Conservation (phyloP, 92 coral and sea anemone genomes). For the Porites cylindrica region DNA sequence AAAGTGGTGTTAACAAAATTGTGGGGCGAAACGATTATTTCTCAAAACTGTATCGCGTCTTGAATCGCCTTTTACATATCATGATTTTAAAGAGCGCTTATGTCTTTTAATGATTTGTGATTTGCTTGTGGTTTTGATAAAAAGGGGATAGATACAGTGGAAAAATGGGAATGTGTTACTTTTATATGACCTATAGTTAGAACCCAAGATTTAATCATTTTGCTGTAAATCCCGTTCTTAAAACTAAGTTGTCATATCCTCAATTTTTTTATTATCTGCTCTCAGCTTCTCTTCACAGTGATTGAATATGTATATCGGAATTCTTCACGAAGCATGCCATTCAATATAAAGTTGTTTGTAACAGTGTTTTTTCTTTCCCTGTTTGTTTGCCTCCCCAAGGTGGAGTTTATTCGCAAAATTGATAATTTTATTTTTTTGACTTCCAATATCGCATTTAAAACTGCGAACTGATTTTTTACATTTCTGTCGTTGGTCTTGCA, state of each 20-base stretch:
- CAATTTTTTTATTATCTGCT: no score
- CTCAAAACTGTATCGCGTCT: not conserved
- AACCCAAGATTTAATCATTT: no score
- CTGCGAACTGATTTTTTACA: not conserved
- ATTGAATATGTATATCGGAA: no score
- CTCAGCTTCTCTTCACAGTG: no score
- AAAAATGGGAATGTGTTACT: not conserved
- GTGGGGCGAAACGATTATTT: not conserved
- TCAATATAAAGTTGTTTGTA: not conserved
- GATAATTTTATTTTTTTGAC: not conserved
- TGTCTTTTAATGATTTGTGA: not conserved
- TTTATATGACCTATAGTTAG: no score
- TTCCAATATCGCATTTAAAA: not conserved
- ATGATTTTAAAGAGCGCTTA: conserved; percentile 3
- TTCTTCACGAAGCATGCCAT: not conserved
- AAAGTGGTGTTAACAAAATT: no score
- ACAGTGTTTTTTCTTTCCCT: not conserved
- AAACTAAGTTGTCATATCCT: no score
- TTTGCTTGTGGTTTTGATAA: not conserved
- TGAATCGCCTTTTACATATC: not conserved
- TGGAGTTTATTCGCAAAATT: not conserved
- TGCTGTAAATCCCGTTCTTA: no score
- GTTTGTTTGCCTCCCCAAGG: not conserved
- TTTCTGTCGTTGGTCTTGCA: conserved; percentile 11
- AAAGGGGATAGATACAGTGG: not conserved